Conservation (phyloP, 2,797 vertebrate species). For the Thamnophis elegans region DNA sequence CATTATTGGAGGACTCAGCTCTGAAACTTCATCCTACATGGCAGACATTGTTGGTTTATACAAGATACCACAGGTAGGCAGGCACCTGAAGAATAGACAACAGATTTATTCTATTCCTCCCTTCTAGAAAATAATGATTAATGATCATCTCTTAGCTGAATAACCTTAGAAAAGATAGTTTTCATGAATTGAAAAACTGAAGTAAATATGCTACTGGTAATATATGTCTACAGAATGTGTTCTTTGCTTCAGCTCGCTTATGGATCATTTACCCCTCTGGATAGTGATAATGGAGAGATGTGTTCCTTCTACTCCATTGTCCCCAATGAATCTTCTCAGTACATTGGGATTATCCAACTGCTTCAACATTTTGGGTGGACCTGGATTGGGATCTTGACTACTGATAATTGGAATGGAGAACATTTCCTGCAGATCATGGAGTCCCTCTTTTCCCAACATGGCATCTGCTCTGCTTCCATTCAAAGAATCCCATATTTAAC, state of each 20-base stretch:
- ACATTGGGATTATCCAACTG: not conserved
- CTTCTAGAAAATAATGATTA: not conserved
- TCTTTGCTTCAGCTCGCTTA: not conserved
- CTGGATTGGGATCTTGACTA: not conserved
- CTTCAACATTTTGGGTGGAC: slow-evolving; percentile 3
- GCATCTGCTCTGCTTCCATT: not conserved
- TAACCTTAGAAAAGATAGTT: not conserved
- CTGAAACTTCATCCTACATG: not conserved
- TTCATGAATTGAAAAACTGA: not conserved
- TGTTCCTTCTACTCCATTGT: not conserved
- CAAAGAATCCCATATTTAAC: not conserved
- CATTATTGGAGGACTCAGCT: not conserved
- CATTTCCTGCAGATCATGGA: not conserved
- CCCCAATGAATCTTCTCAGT: not conserved
- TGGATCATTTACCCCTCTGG: not conserved
- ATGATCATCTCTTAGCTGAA: not conserved
- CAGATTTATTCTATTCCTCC: not conserved
- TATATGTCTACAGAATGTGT: not conserved
- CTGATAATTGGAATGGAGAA: not conserved
- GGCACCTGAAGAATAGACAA: not conserved
- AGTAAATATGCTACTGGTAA: not conserved
- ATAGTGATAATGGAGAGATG: not conserved
- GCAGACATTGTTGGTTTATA: not conserved
- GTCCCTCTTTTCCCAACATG: not conserved
- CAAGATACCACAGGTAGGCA: not conserved